phyloP scores from a whole-genome alignment of 2,888 invertebrate genomes.

The Sminthurinus aureus region DNA sequence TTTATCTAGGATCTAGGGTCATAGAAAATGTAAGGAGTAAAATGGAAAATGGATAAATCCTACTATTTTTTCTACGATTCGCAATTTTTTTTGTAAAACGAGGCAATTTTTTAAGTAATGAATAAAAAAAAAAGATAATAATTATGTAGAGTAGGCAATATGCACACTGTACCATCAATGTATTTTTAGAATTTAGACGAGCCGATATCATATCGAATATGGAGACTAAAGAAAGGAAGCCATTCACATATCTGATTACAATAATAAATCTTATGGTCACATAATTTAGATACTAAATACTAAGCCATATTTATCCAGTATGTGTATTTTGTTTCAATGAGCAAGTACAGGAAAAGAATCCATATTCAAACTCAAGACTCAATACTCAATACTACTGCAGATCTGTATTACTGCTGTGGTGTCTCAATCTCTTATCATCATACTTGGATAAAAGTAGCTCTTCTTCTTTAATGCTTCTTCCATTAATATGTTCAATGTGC shows the following conservation, averaged over 20 bases:
- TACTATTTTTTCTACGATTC: not conserved
- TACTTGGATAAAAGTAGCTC: no score
- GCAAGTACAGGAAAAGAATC: no score
- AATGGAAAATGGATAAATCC: not conserved
- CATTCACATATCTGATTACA: not conserved
- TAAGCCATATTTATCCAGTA: not conserved
- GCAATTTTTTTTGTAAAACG: not conserved
- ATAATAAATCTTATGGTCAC: slow-evolving; percentile 16
- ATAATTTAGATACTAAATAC: not conserved
- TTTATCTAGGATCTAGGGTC: not conserved
- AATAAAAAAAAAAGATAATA: not conserved
- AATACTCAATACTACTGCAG: no score
- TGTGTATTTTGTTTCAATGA: not conserved
- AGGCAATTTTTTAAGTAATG: not conserved
- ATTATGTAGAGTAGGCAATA: not conserved
- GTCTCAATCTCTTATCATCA: not conserved
- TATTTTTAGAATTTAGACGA: not conserved
- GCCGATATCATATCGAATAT: no score
- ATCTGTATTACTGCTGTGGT: not conserved
- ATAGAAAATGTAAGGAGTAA: not conserved
- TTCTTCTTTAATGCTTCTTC: no score
- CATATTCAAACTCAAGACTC: no score
- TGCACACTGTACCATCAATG: not conserved
- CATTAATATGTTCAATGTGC: no score
- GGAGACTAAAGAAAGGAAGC: not conserved